Evolutionary conservation across 2,888 invertebrate species (phyloP).

Genomic region (Hypselothyrea guttata): DNA sequence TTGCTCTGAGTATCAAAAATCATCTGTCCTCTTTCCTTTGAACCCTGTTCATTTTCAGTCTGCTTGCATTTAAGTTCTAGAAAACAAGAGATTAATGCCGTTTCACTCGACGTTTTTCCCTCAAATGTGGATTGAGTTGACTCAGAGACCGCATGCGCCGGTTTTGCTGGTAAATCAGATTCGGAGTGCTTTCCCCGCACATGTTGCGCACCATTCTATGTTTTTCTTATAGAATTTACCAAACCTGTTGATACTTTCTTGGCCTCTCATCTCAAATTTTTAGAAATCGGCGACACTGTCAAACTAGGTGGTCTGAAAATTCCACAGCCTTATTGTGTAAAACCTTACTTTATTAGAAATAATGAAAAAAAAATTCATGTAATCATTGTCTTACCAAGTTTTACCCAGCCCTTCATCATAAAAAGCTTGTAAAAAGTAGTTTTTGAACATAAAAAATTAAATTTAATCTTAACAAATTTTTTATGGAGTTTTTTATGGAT

Average conservation of each 20-base stretch:
- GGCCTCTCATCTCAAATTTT: too few relatives aligned
- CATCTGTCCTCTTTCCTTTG: constrained; percentile 2
- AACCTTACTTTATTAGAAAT: too few relatives aligned
- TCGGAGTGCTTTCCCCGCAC: background rate
- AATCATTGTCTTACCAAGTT: too few relatives aligned
- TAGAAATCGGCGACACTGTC: too few relatives aligned
- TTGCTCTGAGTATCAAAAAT: constrained; percentile 35
- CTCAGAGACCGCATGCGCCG: constrained; percentile 31
- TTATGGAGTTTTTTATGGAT: too few relatives aligned
- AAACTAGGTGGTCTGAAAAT: too few relatives aligned
- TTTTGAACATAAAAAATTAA: too few relatives aligned
- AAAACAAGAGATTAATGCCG: background rate
- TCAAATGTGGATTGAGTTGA: constrained; percentile 22
- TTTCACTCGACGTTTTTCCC: constrained; percentile 7
- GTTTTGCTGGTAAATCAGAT: constrained; percentile 9
- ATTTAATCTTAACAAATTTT: too few relatives aligned
- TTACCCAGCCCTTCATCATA: too few relatives aligned
- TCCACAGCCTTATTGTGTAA: too few relatives aligned
- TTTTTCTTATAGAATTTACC: constrained; percentile 13
- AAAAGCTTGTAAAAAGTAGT: too few relatives aligned
- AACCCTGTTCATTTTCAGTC: constrained; percentile 17
- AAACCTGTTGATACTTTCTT: constrained; percentile 51
- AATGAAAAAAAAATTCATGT: too few relatives aligned
- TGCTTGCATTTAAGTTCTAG: constrained; percentile 18
- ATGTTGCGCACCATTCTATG: constrained; percentile 26